phyloP scores from a whole-genome alignment of 2,888 invertebrate genomes.

The Mythimna impura region DNA sequence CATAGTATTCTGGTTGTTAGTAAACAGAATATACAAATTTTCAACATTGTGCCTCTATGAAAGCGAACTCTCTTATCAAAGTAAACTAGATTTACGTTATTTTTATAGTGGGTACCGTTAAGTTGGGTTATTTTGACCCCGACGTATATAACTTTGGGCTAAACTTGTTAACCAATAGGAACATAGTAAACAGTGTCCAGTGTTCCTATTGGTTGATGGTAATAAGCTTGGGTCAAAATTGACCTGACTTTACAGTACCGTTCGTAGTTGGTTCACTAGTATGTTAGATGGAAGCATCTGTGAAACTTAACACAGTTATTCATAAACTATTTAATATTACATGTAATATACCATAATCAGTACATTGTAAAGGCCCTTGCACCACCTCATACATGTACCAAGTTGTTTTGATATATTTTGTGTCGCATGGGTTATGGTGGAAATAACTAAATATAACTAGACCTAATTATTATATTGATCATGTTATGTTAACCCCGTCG shows the following conservation, averaged over 20 bases:
- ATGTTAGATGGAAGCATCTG: neutral
- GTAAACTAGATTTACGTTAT: conserved; percentile 51
- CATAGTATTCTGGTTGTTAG: conserved; percentile 25
- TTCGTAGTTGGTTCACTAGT: conserved; percentile 25
- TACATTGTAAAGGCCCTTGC: conserved; percentile 55
- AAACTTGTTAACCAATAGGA: no score
- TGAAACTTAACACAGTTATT: conserved; percentile 1
- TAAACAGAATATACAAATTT: conserved; percentile 39
- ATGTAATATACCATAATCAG: conserved; percentile 29
- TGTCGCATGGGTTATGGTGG: conserved; percentile 29
- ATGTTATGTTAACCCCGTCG: conserved; percentile 36
- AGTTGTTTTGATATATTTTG: conserved; percentile 14
- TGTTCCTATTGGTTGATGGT: no score
- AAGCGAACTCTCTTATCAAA: conserved; percentile 39
- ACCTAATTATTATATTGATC: conserved; percentile 14
- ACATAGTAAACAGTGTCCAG: no score
- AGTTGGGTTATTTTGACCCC: no score
- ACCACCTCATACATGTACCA: conserved; percentile 36
- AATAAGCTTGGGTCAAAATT: no score
- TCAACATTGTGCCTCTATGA: conserved; percentile 56
- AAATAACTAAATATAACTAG: conserved; percentile 25
- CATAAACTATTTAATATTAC: conserved; percentile 10
- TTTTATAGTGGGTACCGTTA: conserved; percentile 41
- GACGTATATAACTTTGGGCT: no score
- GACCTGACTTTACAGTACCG: neutral